These are phyloP conservation scores for Pluvialis apricaria DNA, from an alignment of 2,113 vertebrate species.

Conservation along the genomic window DNA sequence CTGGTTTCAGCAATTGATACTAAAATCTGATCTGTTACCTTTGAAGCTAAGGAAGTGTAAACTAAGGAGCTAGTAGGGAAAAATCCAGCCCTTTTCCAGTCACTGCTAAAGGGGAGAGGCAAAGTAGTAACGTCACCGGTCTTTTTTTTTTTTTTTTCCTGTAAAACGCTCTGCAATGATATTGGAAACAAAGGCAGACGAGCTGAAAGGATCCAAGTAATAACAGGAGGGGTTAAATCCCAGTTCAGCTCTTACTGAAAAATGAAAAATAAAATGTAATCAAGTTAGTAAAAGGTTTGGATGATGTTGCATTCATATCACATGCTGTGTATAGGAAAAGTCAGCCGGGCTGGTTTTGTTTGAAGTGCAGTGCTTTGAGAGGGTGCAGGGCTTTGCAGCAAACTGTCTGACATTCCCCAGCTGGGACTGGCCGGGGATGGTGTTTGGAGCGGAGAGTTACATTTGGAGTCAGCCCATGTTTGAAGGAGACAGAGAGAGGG, in stretches of 20 bases:
- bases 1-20: not conserved
- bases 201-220: not conserved
- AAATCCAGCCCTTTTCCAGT: not conserved
- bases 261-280: not conserved
- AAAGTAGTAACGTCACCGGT: not conserved
- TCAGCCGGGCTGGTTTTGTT: conserved; percentile 11
- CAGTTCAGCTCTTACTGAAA: not conserved
- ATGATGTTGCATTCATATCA: not conserved
- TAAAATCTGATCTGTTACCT: conserved; percentile 8
- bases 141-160: not conserved
- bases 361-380: conserved; percentile 12
- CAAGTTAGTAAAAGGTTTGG: not conserved
- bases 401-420: conserved; percentile 29
- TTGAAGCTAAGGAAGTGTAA: not conserved
- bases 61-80: not conserved
- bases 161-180: not conserved
- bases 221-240: conserved; percentile 28
- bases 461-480: conserved; percentile 34
- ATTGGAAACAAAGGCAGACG: not conserved
- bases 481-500: not conserved
- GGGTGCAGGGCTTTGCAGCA: not conserved
- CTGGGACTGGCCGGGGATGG: not conserved
- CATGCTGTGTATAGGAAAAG: conserved; percentile 6
- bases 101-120: not conserved
- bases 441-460: not conserved